Base-by-base conservation (phyloP, 2,888 invertebrate species). In the Himalopsyche japonica region DNA sequence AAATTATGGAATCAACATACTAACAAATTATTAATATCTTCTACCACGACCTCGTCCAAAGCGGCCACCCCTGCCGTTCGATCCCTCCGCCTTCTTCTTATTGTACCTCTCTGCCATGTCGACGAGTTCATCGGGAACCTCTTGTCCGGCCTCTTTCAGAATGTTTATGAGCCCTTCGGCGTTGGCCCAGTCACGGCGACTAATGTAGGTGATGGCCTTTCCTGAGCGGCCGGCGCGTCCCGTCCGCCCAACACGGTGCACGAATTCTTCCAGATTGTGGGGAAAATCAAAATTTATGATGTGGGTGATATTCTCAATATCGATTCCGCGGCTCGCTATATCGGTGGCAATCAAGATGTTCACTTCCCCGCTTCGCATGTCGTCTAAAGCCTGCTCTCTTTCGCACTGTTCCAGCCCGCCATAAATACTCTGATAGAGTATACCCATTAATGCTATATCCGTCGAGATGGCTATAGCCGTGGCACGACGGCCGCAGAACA, bases 271-370 rank as follows among this genome's bases (percentile, higher is more conserved):
- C 88, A 98, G 97, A 88, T 98, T 97, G 20, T 95, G 93, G 0
- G 98, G 98, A 89, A 98, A 98, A 90, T 99, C 98, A 88, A 95
- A 97, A 90, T 99, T 99, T 34, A 98, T 91, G 1, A 99, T 98
- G 90, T 98, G 96, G 91, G 97, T 96, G 12, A 97, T 93, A 89
- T 97, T 97, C 88, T 96, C 95, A 81, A 98, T 98, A 89, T 99
- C 99, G 81, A 99, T 94, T 1, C 99, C 99, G 87, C 99, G 93
- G 6, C 98, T 97, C 3, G 98, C 98, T 0, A 99, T 97, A 92
- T 99, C 99, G 0, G 99, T 99, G 0, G 98, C 98, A 81, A 99
- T 94, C 32, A 99, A 92, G 87, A 99, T 96, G 86, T 94, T 94
- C 0, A 97, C 96, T 1, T 92, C 91, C 0, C 98, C 98, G 82